These are phyloP conservation scores for Tolmerus cingulatus DNA, from an alignment of 2,888 invertebrate species.

Conservation along the genomic window DNA sequence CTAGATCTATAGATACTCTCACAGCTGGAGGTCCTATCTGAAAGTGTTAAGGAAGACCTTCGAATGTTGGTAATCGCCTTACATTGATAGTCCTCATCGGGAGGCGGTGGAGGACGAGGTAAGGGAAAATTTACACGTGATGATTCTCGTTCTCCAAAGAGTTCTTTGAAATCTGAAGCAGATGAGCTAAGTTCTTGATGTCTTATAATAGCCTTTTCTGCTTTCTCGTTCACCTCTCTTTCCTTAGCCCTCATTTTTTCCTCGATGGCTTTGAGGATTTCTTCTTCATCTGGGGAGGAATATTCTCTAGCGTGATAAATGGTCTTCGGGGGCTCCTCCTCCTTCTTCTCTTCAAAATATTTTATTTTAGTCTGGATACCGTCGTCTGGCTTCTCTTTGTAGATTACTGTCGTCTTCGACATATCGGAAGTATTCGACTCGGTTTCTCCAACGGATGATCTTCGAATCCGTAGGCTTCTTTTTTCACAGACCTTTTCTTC, in stretches of 20 bases:
- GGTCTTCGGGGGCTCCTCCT: conserved; percentile 64
- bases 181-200: conserved; percentile 61
- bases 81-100: conserved; percentile 64
- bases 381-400: conserved; percentile 67
- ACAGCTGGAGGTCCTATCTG: conserved; percentile 62
- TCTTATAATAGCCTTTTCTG: background rate
- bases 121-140: conserved; percentile 61
- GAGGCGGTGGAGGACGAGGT: conserved; percentile 66
- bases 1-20: conserved; percentile 76
- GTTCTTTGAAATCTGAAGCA: conserved; percentile 75
- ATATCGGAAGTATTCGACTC: conserved; percentile 78
- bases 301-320: conserved; percentile 68
- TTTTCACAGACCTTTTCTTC: conserved; percentile 33
- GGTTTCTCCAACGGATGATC: conserved; percentile 71
- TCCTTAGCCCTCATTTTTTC: conserved; percentile 60
- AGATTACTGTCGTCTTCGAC: conserved; percentile 75
- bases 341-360: conserved; percentile 78
- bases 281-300: conserved; percentile 65
- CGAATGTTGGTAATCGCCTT: conserved; percentile 54
- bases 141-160: conserved; percentile 78
- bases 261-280: conserved; percentile 64
- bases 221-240: conserved; percentile 60
- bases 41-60: conserved; percentile 53
- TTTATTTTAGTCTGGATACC: conserved; percentile 76
- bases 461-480: conserved; percentile 46